Evolutionary conservation across 2,888 invertebrate genomes (phyloP), one percentile per base, ranked within the genome.

Genomic region (Agonopterix heracliana): DNA sequence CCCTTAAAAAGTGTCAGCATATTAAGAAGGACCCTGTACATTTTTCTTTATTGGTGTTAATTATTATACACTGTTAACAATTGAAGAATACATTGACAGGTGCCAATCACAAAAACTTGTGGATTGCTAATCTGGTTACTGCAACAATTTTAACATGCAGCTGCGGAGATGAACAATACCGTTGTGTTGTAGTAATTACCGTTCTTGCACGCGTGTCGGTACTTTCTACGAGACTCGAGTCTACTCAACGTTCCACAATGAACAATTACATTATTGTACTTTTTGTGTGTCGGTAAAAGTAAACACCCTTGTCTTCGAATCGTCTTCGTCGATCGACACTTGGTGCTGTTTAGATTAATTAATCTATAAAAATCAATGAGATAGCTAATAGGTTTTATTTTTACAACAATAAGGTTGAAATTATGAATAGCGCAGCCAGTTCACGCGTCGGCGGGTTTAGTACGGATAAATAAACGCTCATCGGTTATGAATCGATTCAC

Each of bases 181-280:
- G 67, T 68, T 56, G 60, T 63, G 17, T 40, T 55, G 54, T 52
- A 54, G 60, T 63, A 76, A 81, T 81, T 78, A 72, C 64, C 69
- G 76, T 76, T 82, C 72, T 81, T 78, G 72, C 77, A 75, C 73
- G 72, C 76, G 70, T 26, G 26, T 63, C 61, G 54, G 64, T 77
- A 81, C 86, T 86, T 86, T 86, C 85, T 41, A 41, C 38, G 3
- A 38, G 38, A 3, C 9, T 38, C n/a, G 38, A 38, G n/a, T 59
- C 64, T 66, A 38, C 38, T 60, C 68, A 63, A 61, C 66, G 64
- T 60, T 66, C 66, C 73, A 76, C 75, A 71, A 70, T 73, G 76
- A 78, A 84, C 78, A 83, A 81, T 81, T 73, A 65, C 71, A 70
- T 71, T 71, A 76, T 74, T 73, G 70, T 71, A 73, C 63, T 78